Evolutionary conservation across 2,113 vertebrate genomes (phyloP), one percentile per base, ranked within the genome.

Genomic region (Trematocara zebra): DNA sequence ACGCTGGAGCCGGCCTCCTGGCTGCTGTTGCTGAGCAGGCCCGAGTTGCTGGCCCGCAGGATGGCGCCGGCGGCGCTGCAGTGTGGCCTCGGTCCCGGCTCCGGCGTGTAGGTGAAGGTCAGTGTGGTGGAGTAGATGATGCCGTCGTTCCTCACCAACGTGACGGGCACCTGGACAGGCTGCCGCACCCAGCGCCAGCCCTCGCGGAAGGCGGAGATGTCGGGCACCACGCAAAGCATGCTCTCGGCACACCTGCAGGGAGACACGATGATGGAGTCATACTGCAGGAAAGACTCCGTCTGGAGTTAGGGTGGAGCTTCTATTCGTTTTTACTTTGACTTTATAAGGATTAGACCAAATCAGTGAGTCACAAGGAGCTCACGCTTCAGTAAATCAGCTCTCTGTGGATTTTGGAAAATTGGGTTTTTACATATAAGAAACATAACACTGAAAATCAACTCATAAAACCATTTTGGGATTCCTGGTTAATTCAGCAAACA

Each of bases 71-170:
- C 98, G 4, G 98, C 99, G 18, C 97, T 98, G 97, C 99, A 99
- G 93, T 99, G 99, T 2, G 99, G 98, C 84, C 98, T 96, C 1
- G 98, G 99, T 78, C 99, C 99, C 1, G 99, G 99, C 93, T 99
- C 99, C 3, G 99, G 99, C 2, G 99, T 99, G 96, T 99, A 99
- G 11, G 99, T 99, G 87, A 99, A 99, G 91, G 98, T 99, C 97
- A 99, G 98, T 90, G 98, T 99, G 96, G 99, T 99, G 95, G 99
- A 99, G 95, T 99, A 99, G 96, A 99, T 99, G 87, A 99, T 98
- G 92, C 99, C 99, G 90, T 99, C 99, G 6, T 98, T 99, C 82
- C 98, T 96, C 89, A 99, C 99, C 97, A 99, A 97, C 91, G 99
- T 99, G 91, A 99, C 99, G 86, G 99, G 99, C 80, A 99, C 99